phyloP scores from a whole-genome alignment of 2,797 vertebrate species.

The Channa striata region DNA sequence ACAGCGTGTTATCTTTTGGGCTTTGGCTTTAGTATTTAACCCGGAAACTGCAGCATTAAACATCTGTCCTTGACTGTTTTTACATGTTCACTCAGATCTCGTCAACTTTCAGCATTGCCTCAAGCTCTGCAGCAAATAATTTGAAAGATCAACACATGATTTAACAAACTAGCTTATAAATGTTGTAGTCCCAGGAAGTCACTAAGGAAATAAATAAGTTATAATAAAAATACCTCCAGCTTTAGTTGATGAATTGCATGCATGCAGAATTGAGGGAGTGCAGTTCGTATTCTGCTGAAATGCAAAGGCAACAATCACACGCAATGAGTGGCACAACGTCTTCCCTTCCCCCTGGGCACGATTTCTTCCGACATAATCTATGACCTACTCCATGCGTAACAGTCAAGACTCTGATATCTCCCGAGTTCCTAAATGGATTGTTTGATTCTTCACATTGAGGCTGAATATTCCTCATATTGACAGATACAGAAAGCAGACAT shows the following conservation, averaged over 20 bases:
- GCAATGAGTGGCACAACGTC: conserved; percentile 11
- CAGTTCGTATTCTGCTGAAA: neutral
- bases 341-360: conserved; percentile 13
- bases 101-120: conserved; percentile 6
- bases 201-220: conserved; percentile 44
- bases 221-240: conserved; percentile 38
- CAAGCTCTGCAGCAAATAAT: conserved; percentile 21
- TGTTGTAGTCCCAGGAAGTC: conserved; percentile 22
- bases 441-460: conserved; percentile 61
- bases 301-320: conserved; percentile 14
- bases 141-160: conserved; percentile 39
- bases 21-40: neutral
- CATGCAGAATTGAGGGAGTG: conserved; percentile 27
- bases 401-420: conserved; percentile 58
- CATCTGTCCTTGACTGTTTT: conserved; percentile 16
- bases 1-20: neutral
- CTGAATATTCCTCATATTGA: conserved; percentile 29
- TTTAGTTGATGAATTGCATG: conserved; percentile 24
- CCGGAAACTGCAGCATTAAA: neutral
- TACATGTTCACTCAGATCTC: conserved; percentile 8
- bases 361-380: conserved; percentile 42
- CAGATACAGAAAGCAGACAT: conserved; percentile 39
- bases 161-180: conserved; percentile 42
- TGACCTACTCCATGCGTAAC: conserved; percentile 44
- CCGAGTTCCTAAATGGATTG: conserved; percentile 44